Evolutionary conservation across 1,140 invertebrate species (phyloP), one percentile per base, ranked within the genome.

Genomic region (Sminthurides bifidus): DNA sequence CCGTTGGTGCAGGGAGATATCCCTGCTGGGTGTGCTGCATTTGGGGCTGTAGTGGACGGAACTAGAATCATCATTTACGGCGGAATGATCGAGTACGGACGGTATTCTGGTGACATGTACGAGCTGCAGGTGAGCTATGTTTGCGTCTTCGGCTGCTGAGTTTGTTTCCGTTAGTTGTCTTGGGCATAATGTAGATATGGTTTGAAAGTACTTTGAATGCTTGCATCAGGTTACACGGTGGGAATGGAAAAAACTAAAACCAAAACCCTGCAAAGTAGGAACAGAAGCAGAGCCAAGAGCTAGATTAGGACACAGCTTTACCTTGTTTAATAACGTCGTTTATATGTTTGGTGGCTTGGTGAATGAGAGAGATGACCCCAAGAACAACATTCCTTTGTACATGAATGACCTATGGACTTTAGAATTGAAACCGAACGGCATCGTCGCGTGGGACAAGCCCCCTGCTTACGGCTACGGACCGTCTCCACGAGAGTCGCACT

Each of bases 81-180:
- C 66, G 95, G 95, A 50, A 98, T 98, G 95, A 86, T 98, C 35
- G 95, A 98, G 72, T 98, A 96, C 80, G 95, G 95, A 52, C 97
- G 97, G 75, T 99, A 98, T 74, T 96, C 92, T 23, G 95, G 94
- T 77, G 94, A 98, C 70, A 71, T 98, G 2, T 98, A 92, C 72
- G 95, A 98, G 73, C 74, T 98, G 12, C 89, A 96, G 74, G 74
- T 76, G 67, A 59, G 54, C n/a, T 29, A 10, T 35, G 33, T 35
- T n/a, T 10, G 8, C n/a, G 8, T 10, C 33, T 35, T 17, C 17
- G 17, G 12, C 17, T 8, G 12, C 26, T 49, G 24, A 26, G 21
- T 10, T 19, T 12, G 10, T 12, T 12, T 21, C 21, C 10, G 12
- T 21, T 21, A 12, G 21, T 44, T 10, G 21, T 44, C 12, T 37